Evolutionary conservation across 2,113 vertebrate species (phyloP).

Genomic region (Ariopsis seemanni): DNA sequence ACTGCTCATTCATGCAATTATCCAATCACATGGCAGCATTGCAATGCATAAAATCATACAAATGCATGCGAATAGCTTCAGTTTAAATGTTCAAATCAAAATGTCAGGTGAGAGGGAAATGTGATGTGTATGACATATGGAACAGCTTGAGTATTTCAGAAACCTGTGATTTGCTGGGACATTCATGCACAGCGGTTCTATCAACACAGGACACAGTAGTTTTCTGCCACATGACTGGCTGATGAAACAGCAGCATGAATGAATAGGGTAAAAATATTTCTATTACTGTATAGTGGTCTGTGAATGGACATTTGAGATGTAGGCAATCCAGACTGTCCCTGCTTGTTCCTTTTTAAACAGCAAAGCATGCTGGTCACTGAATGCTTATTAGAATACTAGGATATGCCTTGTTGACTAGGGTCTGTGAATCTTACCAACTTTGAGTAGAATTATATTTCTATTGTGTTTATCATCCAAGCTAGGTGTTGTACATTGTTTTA

Average conservation of each 20-base stretch:
- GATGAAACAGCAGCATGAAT: neutral
- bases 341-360: neutral
- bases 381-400: neutral
- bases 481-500: neutral
- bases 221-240: neutral
- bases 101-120: too few relatives aligned
- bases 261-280: neutral
- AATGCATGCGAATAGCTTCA: neutral
- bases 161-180: too few relatives aligned
- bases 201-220: too few relatives aligned
- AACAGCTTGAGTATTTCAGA: too few relatives aligned
- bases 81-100: too few relatives aligned
- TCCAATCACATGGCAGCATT: neutral
- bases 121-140: too few relatives aligned
- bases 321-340: neutral
- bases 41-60: neutral
- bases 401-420: neutral
- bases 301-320: neutral
- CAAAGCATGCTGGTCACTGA: neutral
- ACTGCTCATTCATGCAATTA: neutral
- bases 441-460: neutral
- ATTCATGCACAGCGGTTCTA: too few relatives aligned
- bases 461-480: neutral
- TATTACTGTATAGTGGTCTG: neutral
- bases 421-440: neutral